Evolutionary conservation across 2,797 vertebrate genomes (phyloP), one percentile per base, ranked within the genome.

Genomic region (Vultur gryphus): DNA sequence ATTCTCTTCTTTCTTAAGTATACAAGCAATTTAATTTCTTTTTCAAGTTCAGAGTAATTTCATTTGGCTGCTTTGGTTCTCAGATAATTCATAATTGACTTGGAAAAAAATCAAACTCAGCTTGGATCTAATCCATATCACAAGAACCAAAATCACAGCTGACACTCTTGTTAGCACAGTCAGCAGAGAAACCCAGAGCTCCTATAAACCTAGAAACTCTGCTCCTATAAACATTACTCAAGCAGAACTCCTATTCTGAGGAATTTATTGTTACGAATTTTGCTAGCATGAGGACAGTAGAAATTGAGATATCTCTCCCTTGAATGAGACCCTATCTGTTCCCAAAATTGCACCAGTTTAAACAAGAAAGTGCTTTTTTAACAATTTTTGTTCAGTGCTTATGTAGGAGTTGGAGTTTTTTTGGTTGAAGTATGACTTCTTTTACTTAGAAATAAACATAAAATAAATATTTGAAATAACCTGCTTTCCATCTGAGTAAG

Each of bases 51-150:
- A 94, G 43, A 81, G 66, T 10, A 71, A 94, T 95, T 96, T 90
- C 70, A 65, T 95, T 96, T 96, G 73, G 62, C 88, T 79, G 58
- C 94, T 90, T 86, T 88, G 69, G 76, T 90, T 91, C 80, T 96
- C 92, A 87, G 92, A 92, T 90, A 96, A 87, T 93, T 96, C 84
- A 48, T 96, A 97, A 96, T 72, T 96, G 93, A 65, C 88, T 96
- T 96, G 95, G 94, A 93, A 96, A 94, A 96, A 96, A 84, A 41
- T 91, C 95, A 96, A 79, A 94, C 71, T 90, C 77, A 79, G 46
- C 88, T 96, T 96, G 95, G 88, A 93, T 92, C n/a, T 86, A 78
- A 86, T 93, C 93, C 96, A 94, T 71, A 84, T 72, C 77, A 76
- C 73, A 89, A 84, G 85, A 96, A 93, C 51, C 49, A 86, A 93